A percentile compares a stretch with the other conserved stretches of the same genome.
Evolutionary conservation across 2,797 vertebrate species (phyloP).

Genomic region (Phataginus tetradactyla): DNA sequence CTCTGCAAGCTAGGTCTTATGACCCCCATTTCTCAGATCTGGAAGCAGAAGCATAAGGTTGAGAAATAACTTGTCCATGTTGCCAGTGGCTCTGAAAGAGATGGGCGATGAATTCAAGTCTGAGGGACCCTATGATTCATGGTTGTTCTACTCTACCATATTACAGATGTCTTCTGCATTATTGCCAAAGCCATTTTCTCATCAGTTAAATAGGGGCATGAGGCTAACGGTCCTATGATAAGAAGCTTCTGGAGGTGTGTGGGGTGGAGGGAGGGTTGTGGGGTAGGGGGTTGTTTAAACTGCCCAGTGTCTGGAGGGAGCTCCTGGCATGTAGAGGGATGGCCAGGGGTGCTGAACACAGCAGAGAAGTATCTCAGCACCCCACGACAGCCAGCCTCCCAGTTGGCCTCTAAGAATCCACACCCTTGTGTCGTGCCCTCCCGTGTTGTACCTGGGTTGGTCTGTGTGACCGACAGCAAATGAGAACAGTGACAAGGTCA

Average conservation of each 20-base stretch:
- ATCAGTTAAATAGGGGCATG: not conserved
- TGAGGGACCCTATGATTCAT: not conserved
- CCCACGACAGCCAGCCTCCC: not conserved
- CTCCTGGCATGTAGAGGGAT: not conserved
- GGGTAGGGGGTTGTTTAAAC: not conserved
- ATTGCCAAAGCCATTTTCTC: not conserved
- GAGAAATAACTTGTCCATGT: not conserved
- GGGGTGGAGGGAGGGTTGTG: no score
- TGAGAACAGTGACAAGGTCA: not conserved
- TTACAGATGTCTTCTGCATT: not conserved
- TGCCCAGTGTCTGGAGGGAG: not conserved
- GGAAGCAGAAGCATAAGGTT: not conserved
- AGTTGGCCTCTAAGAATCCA: not conserved
- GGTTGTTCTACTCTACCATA: fast-evolving
- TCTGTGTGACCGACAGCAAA: not conserved
- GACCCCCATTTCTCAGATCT: not conserved
- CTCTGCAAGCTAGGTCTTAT: not conserved
- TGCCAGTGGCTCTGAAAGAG: not conserved
- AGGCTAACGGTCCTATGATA: not conserved
- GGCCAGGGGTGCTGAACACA: not conserved
- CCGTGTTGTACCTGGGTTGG: not conserved
- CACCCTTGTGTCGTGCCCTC: fast-evolving
- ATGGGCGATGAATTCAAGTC: not conserved
- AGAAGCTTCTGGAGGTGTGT: not conserved
- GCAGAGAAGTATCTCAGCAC: not conserved